phyloP scores from a whole-genome alignment of 2,888 invertebrate species.

The Caenorhabditis sp. region DNA sequence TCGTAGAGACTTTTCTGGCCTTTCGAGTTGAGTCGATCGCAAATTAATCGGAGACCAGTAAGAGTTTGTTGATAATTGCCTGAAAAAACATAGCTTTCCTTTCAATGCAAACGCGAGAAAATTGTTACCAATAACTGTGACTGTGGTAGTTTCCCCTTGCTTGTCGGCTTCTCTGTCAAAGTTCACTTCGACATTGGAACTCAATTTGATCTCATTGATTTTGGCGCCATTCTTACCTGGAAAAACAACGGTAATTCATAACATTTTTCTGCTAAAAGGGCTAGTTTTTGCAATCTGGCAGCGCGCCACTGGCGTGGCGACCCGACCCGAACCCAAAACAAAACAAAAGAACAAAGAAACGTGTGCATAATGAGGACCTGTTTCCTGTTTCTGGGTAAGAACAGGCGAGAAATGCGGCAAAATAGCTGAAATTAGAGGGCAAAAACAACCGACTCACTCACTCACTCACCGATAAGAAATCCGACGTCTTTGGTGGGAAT shows the following conservation, averaged over 20 bases:
- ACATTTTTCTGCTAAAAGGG: constrained; percentile 46
- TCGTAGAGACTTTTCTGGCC: constrained; percentile 40
- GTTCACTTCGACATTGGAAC: constrained; percentile 47
- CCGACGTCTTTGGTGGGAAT: constrained; percentile 56
- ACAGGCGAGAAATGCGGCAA: background rate
- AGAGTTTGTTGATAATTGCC: constrained; percentile 51
- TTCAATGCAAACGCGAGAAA: too few relatives aligned
- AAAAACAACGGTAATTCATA: constrained; percentile 16
- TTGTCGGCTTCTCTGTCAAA: constrained; percentile 21
- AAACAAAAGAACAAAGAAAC: constrained; percentile 60
- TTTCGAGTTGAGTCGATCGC: constrained; percentile 44
- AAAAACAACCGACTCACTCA: too few relatives aligned
- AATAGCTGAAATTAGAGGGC: background rate
- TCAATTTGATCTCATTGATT: constrained; percentile 59
- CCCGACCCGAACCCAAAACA: background rate
- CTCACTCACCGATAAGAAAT: constrained; percentile 59
- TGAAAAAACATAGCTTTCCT: constrained; percentile 24
- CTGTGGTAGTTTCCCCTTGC: constrained; percentile 12
- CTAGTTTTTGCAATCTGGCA: too few relatives aligned
- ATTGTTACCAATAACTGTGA: constrained; percentile 33
- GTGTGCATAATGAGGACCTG: constrained; percentile 48
- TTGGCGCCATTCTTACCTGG: constrained; percentile 60
- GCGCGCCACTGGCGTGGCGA: background rate
- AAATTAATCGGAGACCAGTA: constrained; percentile 39
- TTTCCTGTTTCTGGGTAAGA: constrained; percentile 21